Evolutionary conservation across 2,797 vertebrate genomes (phyloP).

Genomic region (Micromesistius poutassou): DNA sequence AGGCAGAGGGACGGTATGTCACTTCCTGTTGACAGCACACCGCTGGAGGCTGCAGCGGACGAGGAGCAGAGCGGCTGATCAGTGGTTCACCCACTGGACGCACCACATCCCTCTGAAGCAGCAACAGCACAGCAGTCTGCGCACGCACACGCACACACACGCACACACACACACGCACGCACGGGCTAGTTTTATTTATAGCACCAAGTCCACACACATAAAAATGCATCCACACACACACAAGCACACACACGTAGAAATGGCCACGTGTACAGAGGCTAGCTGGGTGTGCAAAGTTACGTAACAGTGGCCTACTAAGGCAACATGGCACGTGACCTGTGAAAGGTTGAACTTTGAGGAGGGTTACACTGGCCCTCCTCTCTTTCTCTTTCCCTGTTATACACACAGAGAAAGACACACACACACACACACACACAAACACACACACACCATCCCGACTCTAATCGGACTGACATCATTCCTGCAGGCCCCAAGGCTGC

Average conservation of each 20-base stretch:
- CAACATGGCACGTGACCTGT: conserved; percentile 61
- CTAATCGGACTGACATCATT: conserved; percentile 59
- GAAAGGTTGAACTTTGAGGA: conserved; percentile 64
- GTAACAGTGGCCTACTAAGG: conserved; percentile 64
- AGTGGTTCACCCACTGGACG: conserved; percentile 44
- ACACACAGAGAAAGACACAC: conserved; percentile 4
- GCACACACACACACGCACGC: not conserved
- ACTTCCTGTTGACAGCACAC: not conserved
- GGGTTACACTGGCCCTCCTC: conserved; percentile 43
- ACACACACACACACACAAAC: conserved; percentile 11
- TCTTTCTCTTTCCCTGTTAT: conserved; percentile 23
- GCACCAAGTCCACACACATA: conserved; percentile 6
- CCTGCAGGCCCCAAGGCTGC: conserved; percentile 60
- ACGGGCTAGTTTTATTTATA: conserved; percentile 50
- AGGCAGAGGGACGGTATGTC: too few relatives aligned
- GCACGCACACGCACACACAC: not conserved
- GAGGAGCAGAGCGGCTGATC: conserved; percentile 7
- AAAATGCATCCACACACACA: conserved; percentile 14
- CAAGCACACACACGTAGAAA: conserved; percentile 25
- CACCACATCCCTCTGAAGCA: conserved; percentile 18
- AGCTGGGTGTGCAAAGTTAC: conserved; percentile 46
- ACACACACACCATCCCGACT: conserved; percentile 30
- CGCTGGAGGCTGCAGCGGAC: not conserved
- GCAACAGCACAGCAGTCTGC: not conserved
- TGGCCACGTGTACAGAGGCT: conserved; percentile 20